phyloP scores from a whole-genome alignment of 2,888 invertebrate species.

The Tinea semifulvella region DNA sequence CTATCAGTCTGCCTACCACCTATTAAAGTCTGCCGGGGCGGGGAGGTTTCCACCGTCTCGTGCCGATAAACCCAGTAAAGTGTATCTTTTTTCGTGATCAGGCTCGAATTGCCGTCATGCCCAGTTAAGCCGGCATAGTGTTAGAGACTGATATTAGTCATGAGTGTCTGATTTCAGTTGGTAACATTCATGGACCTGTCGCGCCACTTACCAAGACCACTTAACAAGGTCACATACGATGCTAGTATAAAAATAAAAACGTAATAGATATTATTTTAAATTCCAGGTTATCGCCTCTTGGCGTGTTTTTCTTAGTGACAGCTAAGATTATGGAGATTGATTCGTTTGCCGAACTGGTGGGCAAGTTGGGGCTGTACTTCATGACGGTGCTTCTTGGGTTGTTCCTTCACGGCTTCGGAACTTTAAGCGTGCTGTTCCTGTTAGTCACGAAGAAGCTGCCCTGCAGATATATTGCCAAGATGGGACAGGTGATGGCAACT shows the following conservation, averaged over 20 bases:
- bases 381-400: conserved; percentile 92
- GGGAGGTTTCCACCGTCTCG: too few relatives aligned
- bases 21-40: too few relatives aligned
- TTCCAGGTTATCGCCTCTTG: conserved; percentile 87
- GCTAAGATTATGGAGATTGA: conserved; percentile 92
- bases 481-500: conserved; percentile 92
- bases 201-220: too few relatives aligned
- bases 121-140: too few relatives aligned
- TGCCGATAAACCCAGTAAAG: too few relatives aligned
- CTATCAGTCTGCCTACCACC: too few relatives aligned
- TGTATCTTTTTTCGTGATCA: too few relatives aligned
- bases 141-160: too few relatives aligned
- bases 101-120: too few relatives aligned
- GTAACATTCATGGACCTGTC: too few relatives aligned
- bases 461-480: conserved; percentile 79
- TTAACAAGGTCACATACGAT: too few relatives aligned
- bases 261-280: conserved; percentile 1
- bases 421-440: conserved; percentile 88
- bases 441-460: conserved; percentile 84
- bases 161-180: too few relatives aligned
- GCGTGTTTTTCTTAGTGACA: conserved; percentile 88
- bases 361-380: conserved; percentile 92
- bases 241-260: background rate
- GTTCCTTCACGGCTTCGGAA: conserved; percentile 89
- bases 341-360: conserved; percentile 83